These are phyloP conservation scores for Slavum lentiscoides DNA, from an alignment of 2,888 invertebrate species.

Conservation along the genomic window DNA sequence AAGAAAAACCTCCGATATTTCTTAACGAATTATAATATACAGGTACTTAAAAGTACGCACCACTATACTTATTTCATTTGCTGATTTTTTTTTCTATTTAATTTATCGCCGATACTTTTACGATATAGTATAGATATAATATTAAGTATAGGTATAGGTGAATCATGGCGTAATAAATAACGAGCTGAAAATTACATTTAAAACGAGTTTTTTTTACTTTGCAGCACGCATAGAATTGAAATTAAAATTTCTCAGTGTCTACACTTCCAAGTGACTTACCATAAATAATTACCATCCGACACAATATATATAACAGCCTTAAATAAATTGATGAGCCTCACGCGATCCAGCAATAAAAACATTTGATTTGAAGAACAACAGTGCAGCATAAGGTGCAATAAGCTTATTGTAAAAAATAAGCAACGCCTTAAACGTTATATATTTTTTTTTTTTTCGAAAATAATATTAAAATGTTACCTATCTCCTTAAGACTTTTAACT, in stretches of 20 bases:
- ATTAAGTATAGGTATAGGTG: neutral
- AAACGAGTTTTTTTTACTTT: neutral
- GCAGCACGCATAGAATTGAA: neutral
- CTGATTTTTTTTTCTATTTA: too few species aligned
- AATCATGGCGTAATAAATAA: neutral
- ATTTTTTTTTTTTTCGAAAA: neutral
- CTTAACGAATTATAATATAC: too few species aligned
- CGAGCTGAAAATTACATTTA: neutral
- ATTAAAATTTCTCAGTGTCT: neutral
- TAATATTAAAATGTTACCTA: neutral
- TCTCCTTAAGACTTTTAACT: neutral
- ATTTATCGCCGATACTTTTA: neutral
- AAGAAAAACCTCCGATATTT: too few species aligned
- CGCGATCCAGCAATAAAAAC: slow-evolving; percentile 46
- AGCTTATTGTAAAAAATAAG: neutral
- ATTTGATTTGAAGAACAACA: slow-evolving; percentile 21
- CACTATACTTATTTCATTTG: too few species aligned
- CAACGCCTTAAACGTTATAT: neutral
- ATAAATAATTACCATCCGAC: slow-evolving; percentile 27
- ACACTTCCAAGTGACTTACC: neutral
- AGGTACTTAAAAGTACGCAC: too few species aligned
- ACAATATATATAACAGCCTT: neutral
- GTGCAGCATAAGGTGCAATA: neutral
- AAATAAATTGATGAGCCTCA: slow-evolving; percentile 25
- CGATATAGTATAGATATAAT: neutral